Evolutionary conservation across 2,797 vertebrate species (phyloP), one percentile per base, ranked within the genome.

Genomic region (Acanthiza pusilla): DNA sequence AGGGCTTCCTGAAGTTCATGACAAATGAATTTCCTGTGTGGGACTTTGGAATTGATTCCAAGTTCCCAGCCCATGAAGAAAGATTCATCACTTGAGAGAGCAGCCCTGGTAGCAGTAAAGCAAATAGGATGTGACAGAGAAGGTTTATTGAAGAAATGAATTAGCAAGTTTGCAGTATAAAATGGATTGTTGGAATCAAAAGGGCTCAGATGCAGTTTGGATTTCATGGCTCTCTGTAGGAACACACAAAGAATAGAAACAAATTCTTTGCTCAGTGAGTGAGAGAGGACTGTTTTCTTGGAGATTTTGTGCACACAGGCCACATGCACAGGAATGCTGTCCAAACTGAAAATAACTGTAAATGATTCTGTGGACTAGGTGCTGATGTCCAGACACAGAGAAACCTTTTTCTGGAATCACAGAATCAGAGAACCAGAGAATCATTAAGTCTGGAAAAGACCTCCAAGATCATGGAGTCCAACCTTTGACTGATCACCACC

Each of bases 21-120:
- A 85, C 36, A 74, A 94, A 88, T 82, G 78, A 81, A 82, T 86
- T 91, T 55, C 60, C n/a, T 77, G 5, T 77, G 62, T 75, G 29
- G 21, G n/a, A 8, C 43, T 74, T 43, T 65, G 43, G 42, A 91
- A 92, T 68, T 88, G 57, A 83, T 94, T 94, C 70, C 2, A 7
- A 47, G 45, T 63, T 84, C 36, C 58, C 5, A 4, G 42, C 14
- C 48, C 48, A 15, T n/a, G 58, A 88, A 85, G 38, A 74, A 93
- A 91, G 71, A 74, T 86, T 40, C 26, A 27, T 74, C 74, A 74
- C n/a, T 60, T 71, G 36, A 86, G 38, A 75, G 22, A 76, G 27
- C 48, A 68, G 34, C 17, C 38, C 34, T 5, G 17, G 32, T n/a
- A 86, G 30, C 55, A 78, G 22, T 66, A 51, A 88, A 73, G 67